These are phyloP conservation scores for Rhodinocichla rosea DNA, from an alignment of 2,113 vertebrate species.

Conservation along the genomic window DNA sequence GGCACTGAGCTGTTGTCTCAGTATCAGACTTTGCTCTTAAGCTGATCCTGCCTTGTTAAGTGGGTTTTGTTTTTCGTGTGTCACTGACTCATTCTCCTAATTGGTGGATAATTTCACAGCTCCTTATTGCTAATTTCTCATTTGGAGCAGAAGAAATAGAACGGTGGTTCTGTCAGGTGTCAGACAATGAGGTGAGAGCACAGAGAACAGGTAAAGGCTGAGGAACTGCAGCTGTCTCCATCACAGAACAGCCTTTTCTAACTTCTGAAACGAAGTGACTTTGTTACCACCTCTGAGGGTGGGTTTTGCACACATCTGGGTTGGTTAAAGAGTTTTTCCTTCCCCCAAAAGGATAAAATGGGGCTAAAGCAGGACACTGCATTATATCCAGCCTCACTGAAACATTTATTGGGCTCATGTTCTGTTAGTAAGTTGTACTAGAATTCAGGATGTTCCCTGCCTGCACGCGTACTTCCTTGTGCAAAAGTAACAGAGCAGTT, in stretches of 20 bases:
- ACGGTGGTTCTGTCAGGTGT: neutral
- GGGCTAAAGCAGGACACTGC: neutral
- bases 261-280: neutral
- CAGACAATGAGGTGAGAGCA: neutral
- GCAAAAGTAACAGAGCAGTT: neutral
- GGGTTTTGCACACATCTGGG: neutral
- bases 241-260: neutral
- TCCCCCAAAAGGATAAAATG: neutral
- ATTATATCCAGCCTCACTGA: neutral
- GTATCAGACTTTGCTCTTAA: neutral
- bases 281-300: neutral
- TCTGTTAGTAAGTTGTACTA: neutral
- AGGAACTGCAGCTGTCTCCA: neutral
- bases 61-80: conserved; percentile 21
- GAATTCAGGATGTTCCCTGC: neutral
- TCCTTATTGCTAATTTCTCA: neutral
- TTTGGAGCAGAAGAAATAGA: neutral
- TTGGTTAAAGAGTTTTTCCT: neutral
- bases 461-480: neutral
- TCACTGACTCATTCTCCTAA: conserved; percentile 52
- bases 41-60: conserved; percentile 36
- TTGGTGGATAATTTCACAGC: conserved; percentile 6
- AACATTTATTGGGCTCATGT: neutral
- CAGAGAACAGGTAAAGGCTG: neutral
- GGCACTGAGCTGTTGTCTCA: neutral